Evolutionary conservation across 2,113 vertebrate genomes (phyloP).

Genomic region (Poeciliopsis retropinna): DNA sequence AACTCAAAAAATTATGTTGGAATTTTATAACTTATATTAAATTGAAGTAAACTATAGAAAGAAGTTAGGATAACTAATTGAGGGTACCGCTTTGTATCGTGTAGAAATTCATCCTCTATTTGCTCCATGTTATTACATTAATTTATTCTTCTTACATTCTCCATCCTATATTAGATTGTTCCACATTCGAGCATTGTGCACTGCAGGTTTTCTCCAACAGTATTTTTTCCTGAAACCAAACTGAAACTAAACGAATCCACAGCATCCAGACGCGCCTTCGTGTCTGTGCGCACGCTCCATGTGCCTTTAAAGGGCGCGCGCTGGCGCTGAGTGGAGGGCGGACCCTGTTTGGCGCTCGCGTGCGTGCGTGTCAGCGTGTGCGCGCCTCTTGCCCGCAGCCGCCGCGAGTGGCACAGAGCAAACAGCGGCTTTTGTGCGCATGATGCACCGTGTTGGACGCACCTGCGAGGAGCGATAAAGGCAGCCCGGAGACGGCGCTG

Average conservation of each 20-base stretch:
- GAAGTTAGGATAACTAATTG: too few relatives aligned
- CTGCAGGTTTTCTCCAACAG: background rate
- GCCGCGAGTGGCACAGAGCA: conserved; percentile 49
- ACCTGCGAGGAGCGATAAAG: conserved; percentile 61
- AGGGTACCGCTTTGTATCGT: too few relatives aligned
- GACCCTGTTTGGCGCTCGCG: conserved; percentile 47
- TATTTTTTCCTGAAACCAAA: background rate
- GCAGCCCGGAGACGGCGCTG: conserved; percentile 33
- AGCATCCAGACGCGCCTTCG: background rate
- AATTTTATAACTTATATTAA: too few relatives aligned
- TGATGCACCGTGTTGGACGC: conserved; percentile 66
- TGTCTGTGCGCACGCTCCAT: conserved; percentile 17
- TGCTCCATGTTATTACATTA: background rate
- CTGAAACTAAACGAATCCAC: background rate
- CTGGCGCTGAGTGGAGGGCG: conserved; percentile 66
- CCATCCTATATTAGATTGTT: background rate
- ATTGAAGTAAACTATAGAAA: too few relatives aligned
- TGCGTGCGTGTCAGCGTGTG: conserved; percentile 43
- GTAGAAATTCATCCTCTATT: background rate
- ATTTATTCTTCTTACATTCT: background rate
- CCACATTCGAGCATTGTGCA: too few relatives aligned
- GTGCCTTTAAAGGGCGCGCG: conserved; percentile 76
- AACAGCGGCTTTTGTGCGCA: conserved; percentile 60
- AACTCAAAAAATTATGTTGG: too few relatives aligned
- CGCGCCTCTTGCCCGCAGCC: conserved; percentile 56